Conservation (phyloP, 2,797 vertebrate species). For the Epinephelus coioides region DNA sequence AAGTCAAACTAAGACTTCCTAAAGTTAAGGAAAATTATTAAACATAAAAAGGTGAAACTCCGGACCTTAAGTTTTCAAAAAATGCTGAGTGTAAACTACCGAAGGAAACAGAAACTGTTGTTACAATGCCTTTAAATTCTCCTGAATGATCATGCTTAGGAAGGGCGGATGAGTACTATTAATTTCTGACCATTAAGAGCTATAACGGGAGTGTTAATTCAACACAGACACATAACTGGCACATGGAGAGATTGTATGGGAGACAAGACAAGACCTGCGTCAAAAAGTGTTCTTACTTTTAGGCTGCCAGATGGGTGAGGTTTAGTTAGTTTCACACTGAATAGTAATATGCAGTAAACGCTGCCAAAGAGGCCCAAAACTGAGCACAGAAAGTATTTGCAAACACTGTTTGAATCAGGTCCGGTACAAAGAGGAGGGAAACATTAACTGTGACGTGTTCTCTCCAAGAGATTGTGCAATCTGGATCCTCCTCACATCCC, state of each 20-base stretch:
- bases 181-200: slow-evolving; percentile 40
- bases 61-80: slow-evolving; percentile 18
- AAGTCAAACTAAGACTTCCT: slow-evolving; percentile 32
- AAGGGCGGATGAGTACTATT: slow-evolving; percentile 19
- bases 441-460: slow-evolving; percentile 68
- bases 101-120: slow-evolving; percentile 31
- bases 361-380: slow-evolving; percentile 40
- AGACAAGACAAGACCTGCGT: slow-evolving; percentile 63
- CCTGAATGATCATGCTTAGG: slow-evolving; percentile 29
- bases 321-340: slow-evolving; percentile 9
- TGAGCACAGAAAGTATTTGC: slow-evolving; percentile 9
- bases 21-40: slow-evolving; percentile 13
- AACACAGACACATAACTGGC: slow-evolving; percentile 68
- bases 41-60: slow-evolving; percentile 44
- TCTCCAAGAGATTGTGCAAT: slow-evolving; percentile 64
- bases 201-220: slow-evolving; percentile 60
- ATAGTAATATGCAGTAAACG: slow-evolving; percentile 8
- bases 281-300: slow-evolving; percentile 53
- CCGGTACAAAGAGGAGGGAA: slow-evolving; percentile 63
- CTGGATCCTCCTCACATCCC: slow-evolving; percentile 63
- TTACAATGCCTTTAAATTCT: slow-evolving; percentile 37
- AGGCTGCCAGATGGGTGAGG: slow-evolving; percentile 26
- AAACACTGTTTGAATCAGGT: slow-evolving; percentile 68
- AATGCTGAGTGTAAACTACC: slow-evolving; percentile 40
- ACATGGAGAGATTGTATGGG: slow-evolving; percentile 64